Evolutionary conservation across 2,888 invertebrate species (phyloP), one percentile per base, ranked within the genome.

Genomic region (Sinotaia quadrata): DNA sequence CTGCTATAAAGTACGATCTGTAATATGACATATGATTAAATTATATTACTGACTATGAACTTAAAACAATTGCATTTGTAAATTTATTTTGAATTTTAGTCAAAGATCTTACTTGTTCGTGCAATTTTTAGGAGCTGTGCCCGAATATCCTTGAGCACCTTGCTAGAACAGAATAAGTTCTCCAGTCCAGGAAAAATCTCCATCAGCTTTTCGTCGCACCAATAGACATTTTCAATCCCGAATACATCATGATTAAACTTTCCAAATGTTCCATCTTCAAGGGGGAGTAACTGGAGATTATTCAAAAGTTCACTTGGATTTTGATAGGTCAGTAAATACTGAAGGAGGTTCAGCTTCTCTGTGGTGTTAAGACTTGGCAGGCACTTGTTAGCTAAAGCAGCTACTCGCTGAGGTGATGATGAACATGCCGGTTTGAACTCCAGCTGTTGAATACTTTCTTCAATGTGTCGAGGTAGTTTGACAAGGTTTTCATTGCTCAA

Each of bases 311-410:
- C 21, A 1, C 0, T 0, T 3, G 34, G 37, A 10, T 5, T 34
- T 18, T 12, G 31, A 18, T 54, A 21, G 12, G 21, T 12, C 24
- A 52, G 41, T 29, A 65, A 56, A 33, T 56, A 65, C 37, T 65
- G 56, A 29, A 65, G 33, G 24, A 65, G 44, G 8, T 41, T 29
- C 44, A 65, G 56, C 44, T 56, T 65, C 24, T 65, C 65, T 4
- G 12, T 5, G 33, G 44, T 29, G 29, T 5, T 36, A 33, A 65
- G 54, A 15, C 34, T 41, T 15, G n/a, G 44, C 27, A 54, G 31
- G 41, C 56, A 41, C 8, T 21, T 5, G 2, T 31, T 54, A 34
- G 56, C 29, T 2, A 65, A 47, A 8, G 15, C 18, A 44, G 56
- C 33, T 12, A 65, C 65, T 5, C 21, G 31, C 0, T 29, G 7